Percentiles rank a stretch among this genome's conserved stretches.
These are phyloP conservation scores for Trachurus trachurus DNA, from an alignment of 2,797 vertebrate species.

Conservation along the genomic window DNA sequence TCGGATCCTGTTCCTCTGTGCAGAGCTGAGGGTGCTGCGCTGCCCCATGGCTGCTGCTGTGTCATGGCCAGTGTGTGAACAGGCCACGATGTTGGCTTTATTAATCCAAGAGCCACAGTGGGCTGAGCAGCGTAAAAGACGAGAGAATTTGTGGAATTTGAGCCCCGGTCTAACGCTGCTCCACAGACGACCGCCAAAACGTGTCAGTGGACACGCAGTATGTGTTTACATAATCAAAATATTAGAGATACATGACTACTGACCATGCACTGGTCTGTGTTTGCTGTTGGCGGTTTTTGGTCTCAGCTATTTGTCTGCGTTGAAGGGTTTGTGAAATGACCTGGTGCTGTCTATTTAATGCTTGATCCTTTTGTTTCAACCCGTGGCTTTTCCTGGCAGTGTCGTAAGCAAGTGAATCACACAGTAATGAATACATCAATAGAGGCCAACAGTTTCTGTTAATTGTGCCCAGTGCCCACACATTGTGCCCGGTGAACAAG, in stretches of 20 bases:
- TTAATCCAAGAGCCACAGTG: conserved; percentile 71
- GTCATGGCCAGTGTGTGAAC: conserved; percentile 71
- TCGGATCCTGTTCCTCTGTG: background rate
- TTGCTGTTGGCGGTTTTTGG: background rate
- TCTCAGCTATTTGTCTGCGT: background rate
- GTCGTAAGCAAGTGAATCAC: background rate
- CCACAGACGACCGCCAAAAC: conserved; percentile 29
- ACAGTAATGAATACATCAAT: background rate
- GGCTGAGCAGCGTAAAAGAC: conserved; percentile 32
- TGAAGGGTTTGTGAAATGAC: background rate
- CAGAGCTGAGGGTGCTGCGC: background rate
- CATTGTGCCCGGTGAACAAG: background rate
- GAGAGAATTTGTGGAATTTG: conserved; percentile 78
- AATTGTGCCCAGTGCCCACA: too few species aligned
- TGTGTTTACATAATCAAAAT: background rate
- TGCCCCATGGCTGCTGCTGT: conserved; percentile 22
- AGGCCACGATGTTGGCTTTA: conserved; percentile 70
- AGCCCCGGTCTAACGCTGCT: conserved; percentile 12
- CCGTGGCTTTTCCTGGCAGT: background rate
- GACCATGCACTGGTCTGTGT: background rate
- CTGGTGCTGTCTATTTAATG: background rate
- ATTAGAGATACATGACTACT: background rate
- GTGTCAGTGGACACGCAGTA: background rate
- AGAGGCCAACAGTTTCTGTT: background rate
- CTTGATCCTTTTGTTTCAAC: background rate